These are phyloP conservation scores for Hippoglossus hippoglossus DNA, from an alignment of 2,797 vertebrate genomes.

Conservation along the genomic window DNA sequence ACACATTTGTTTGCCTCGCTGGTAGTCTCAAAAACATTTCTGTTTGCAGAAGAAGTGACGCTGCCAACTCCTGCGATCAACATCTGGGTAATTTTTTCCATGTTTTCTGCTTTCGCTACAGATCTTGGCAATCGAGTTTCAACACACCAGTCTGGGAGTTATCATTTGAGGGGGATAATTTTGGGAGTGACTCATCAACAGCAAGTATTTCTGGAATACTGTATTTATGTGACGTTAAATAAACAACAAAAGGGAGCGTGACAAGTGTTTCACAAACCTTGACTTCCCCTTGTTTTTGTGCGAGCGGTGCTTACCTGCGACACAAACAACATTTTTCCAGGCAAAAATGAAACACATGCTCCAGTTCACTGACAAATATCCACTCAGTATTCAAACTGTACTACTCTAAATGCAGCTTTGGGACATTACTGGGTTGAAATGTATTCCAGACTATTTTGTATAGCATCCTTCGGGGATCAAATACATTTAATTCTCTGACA, in stretches of 20 bases:
- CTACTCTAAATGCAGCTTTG: constrained; percentile 28
- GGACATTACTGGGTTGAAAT: constrained; percentile 48
- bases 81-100: constrained; percentile 72
- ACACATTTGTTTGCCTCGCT: constrained; percentile 76
- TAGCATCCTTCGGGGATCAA: constrained; percentile 43
- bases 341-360: constrained; percentile 67
- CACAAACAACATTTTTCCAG: constrained; percentile 62
- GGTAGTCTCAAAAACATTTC: constrained; percentile 78
- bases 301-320: constrained; percentile 43
- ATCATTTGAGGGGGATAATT: constrained; percentile 68
- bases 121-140: constrained; percentile 62
- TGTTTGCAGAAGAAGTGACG: constrained; percentile 69
- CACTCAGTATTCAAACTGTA: constrained; percentile 42
- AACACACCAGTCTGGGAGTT: constrained; percentile 69
- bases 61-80: constrained; percentile 75
- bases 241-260: constrained; percentile 64
- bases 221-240: constrained; percentile 66
- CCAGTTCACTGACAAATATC: constrained; percentile 40
- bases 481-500: constrained; percentile 59
- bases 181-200: constrained; percentile 65
- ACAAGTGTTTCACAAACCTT: constrained; percentile 67
- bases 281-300: constrained; percentile 62
- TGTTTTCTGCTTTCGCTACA: constrained; percentile 62
- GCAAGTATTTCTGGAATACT: constrained; percentile 56
- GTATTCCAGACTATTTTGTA: constrained; percentile 56